phyloP scores from a whole-genome alignment of 2,113 vertebrate genomes.

The Pangasianodon gigas region DNA sequence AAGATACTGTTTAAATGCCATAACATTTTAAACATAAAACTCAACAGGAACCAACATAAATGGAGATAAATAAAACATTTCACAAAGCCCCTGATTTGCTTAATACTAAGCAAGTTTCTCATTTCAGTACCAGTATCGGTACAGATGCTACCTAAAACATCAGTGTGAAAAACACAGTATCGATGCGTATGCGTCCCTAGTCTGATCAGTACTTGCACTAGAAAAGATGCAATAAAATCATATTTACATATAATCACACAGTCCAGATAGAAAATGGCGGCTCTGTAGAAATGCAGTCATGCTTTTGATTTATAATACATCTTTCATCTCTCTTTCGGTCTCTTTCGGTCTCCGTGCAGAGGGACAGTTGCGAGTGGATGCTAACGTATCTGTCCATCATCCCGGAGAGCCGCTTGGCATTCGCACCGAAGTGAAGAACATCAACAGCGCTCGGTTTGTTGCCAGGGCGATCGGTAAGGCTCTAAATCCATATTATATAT shows the following conservation, averaged over 20 bases:
- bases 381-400: constrained; percentile 91
- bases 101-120: not conserved
- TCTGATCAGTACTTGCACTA: no score
- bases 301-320: not conserved
- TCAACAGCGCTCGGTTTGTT: constrained; percentile 90
- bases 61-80: no score
- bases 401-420: constrained; percentile 85
- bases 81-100: not conserved
- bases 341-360: constrained; percentile 64
- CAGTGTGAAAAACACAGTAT: no score
- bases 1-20: no score
- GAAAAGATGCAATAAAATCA: not conserved
- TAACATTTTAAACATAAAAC: no score
- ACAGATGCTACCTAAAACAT: no score
- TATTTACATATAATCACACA: not conserved
- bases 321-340: constrained; percentile 8
- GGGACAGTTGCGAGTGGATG: constrained; percentile 96
- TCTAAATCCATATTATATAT: not conserved
- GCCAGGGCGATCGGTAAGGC: constrained; percentile 88
- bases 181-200: no score
- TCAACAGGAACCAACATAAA: no score
- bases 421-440: constrained; percentile 96
- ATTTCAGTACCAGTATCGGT: not conserved
- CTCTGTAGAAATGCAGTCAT: not conserved
- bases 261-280: not conserved